Base-by-base conservation (phyloP, 1,140 invertebrate genomes). In the Drosophila littoralis region DNA sequence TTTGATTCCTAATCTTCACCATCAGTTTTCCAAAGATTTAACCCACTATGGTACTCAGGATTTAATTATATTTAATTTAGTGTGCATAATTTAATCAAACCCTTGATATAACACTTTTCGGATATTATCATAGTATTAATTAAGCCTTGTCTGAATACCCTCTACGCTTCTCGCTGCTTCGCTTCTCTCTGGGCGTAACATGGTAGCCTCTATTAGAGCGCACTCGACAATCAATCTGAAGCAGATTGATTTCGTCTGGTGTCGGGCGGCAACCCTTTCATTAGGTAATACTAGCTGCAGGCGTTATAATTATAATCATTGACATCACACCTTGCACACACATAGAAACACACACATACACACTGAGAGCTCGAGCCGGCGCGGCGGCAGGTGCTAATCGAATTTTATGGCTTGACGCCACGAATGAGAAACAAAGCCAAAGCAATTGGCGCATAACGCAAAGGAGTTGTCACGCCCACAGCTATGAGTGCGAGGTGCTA, bases 391-490 rank as follows among this genome's bases (percentile, higher is more conserved):
- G 79, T 89, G 83, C 45, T 88, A 88, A 86, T 75, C 80, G 59
- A 70, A 88, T 83, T 83, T 81, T 89, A 88, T 89, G 84, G 84
- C 84, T 89, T 88, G 48, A 88, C 84, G 84, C 84, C 83, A 84
- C 58, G 35, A 48, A 52, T 17, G 22, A 22, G 15, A 22, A 12
- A 10, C 33, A 59, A 58, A 52, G 36, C 17, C 36, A 58, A 52
- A 71, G 33, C 52, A 71, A 75, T 51, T 58, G 73, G 73, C 60
- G 67, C 52, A 52, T 28, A 28, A 28, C 22, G 22, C 22, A 48
- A 71, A 76, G 57, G 70, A 61, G 35, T 58, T 33, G 43, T 10
- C 61, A 71, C 74, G 60, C 68, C 60, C 38, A 43, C 60, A 13
- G 43, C 15, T 32, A 85, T 81, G 40, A 61, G 38, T 76, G 77